phyloP scores from a whole-genome alignment of 2,888 invertebrate species.

The Drosophila phalerata region DNA sequence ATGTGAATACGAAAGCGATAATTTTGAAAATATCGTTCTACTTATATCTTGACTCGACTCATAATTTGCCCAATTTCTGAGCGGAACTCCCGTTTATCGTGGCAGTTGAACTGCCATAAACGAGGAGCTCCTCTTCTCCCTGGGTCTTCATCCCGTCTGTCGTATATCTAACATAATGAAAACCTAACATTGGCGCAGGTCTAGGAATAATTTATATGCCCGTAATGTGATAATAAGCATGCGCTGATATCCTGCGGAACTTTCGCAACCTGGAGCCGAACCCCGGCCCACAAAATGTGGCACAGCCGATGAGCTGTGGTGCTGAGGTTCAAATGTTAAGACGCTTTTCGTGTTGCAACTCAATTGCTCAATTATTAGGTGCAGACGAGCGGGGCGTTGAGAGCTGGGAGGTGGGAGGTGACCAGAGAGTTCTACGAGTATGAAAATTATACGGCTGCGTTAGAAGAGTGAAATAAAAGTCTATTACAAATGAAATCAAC shows the following conservation, averaged over 20 bases:
- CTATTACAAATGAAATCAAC: slow-evolving; percentile 81
- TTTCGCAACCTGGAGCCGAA: slow-evolving; percentile 49
- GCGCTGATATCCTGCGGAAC: slow-evolving; percentile 81
- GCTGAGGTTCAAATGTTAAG: slow-evolving; percentile 77
- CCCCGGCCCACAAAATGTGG: slow-evolving; percentile 17
- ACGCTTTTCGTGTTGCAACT: slow-evolving; percentile 80
- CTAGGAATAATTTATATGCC: slow-evolving; percentile 77
- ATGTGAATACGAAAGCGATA: slow-evolving; percentile 8
- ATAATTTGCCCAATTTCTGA: slow-evolving; percentile 50
- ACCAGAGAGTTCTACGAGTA: slow-evolving; percentile 17
- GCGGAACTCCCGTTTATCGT: slow-evolving; percentile 64
- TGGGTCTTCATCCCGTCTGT: background rate
- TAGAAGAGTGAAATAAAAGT: slow-evolving; percentile 80
- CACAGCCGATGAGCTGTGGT: slow-evolving; percentile 2
- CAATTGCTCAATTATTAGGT: slow-evolving; percentile 80
- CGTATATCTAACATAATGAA: slow-evolving; percentile 62
- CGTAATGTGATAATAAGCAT: slow-evolving; percentile 79
- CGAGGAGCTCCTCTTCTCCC: background rate
- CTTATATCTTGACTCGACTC: slow-evolving; percentile 20
- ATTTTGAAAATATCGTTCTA: slow-evolving; percentile 22
- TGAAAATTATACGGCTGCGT: slow-evolving; percentile 73
- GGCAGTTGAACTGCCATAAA: slow-evolving; percentile 37
- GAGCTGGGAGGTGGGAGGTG: background rate
- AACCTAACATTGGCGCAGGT: slow-evolving; percentile 56
- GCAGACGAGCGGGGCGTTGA: slow-evolving; percentile 34